These are phyloP conservation scores for Octopus bimaculoides DNA, from an alignment of 1,140 invertebrate genomes.

Conservation along the genomic window DNA sequence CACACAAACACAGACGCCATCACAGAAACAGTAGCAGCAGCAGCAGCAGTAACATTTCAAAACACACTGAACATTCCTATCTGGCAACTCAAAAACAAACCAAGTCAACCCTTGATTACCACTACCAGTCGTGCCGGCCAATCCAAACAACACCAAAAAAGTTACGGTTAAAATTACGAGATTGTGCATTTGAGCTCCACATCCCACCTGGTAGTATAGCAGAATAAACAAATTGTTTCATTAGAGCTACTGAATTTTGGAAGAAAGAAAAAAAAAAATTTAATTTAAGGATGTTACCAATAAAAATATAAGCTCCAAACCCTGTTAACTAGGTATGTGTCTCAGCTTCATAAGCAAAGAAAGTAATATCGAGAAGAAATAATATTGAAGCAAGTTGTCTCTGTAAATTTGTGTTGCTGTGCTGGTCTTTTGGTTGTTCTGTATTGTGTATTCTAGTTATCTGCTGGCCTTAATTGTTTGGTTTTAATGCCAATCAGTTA, in stretches of 20 bases:
- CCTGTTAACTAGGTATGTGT: background rate
- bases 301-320: background rate
- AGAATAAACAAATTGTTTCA: background rate
- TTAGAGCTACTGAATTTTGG: background rate
- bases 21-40: background rate
- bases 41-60: background rate
- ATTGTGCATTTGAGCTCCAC: slow-evolving; percentile 5
- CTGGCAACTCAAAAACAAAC: background rate
- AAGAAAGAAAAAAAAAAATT: background rate
- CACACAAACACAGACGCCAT: background rate
- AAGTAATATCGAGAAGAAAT: no score
- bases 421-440: no score
- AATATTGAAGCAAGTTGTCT: no score
- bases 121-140: background rate
- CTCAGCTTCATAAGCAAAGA: background rate
- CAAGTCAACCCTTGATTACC: background rate
- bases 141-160: slow-evolving; percentile 10
- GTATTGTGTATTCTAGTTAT: no score
- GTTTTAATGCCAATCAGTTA: no score
- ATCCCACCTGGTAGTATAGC: slow-evolving; percentile 10
- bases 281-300: background rate
- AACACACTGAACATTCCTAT: slow-evolving; percentile 12
- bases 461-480: no score
- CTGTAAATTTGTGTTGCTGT: no score
- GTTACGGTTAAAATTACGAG: slow-evolving; percentile 6